phyloP scores from a whole-genome alignment of 1,140 invertebrate genomes.

The Acromyrmex heyeri region DNA sequence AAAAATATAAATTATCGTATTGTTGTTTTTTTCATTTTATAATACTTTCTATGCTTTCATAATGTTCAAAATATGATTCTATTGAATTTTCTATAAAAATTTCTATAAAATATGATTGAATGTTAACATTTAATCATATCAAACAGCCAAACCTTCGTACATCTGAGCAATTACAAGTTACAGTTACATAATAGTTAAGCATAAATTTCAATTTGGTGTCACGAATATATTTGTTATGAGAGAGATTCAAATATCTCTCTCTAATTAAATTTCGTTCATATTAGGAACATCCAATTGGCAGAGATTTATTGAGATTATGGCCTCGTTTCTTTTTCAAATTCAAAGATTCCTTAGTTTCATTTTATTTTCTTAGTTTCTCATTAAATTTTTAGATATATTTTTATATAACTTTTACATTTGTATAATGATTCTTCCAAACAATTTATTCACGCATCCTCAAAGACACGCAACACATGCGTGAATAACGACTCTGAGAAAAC shows the following conservation, averaged over 20 bases:
- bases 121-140: background rate
- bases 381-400: background rate
- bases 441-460: background rate
- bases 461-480: background rate
- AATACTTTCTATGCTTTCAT: background rate
- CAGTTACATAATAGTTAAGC: background rate
- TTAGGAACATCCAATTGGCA: background rate
- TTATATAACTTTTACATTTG: background rate
- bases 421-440: background rate
- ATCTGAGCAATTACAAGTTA: constrained; percentile 29
- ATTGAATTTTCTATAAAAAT: no score
- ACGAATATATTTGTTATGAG: background rate
- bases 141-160: background rate
- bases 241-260: background rate
- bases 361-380: background rate
- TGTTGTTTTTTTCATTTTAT: background rate
- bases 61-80: background rate
- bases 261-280: background rate
- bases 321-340: background rate
- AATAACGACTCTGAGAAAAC: constrained; percentile 19
- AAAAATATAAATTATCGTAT: background rate
- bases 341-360: background rate
- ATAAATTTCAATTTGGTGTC: background rate
- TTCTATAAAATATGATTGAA: background rate
- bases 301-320: background rate